phyloP scores from a whole-genome alignment of 1,140 invertebrate species.

The Sarcophaga bullata region DNA sequence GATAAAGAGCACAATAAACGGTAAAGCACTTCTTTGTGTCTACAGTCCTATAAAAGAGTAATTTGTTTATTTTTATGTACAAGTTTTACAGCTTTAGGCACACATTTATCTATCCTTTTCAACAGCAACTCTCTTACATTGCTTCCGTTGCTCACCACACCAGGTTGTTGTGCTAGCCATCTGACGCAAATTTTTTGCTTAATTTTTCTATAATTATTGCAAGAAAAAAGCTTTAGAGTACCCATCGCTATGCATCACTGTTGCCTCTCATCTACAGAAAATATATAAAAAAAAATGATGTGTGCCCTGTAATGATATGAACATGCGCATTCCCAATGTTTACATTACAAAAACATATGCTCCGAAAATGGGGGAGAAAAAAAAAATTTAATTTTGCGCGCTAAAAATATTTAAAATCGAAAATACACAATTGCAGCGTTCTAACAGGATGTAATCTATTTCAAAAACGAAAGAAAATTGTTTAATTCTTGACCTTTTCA shows the following conservation, averaged over 20 bases:
- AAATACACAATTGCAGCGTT: neutral
- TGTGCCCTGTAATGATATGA: neutral
- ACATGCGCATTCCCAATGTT: slow-evolving; percentile 4
- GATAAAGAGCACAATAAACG: no score
- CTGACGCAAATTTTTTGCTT: neutral
- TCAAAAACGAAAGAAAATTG: no score
- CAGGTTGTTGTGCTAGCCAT: neutral
- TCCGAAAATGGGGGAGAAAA: neutral
- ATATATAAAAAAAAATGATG: neutral
- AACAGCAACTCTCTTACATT: no score
- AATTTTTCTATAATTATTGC: neutral
- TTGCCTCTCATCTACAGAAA: neutral
- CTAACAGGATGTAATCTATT: no score
- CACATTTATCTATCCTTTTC: no score
- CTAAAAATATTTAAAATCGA: neutral
- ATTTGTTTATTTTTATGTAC: no score
- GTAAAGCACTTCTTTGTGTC: no score
- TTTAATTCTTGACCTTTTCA: no score
- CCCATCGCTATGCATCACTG: neutral
- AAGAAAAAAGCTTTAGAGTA: slow-evolving; percentile 9
- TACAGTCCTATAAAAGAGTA: no score
- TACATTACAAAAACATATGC: slow-evolving; percentile 7
- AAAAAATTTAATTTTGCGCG: neutral
- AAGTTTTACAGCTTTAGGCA: no score
- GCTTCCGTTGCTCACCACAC: neutral